Conservation (phyloP, 2,888 invertebrate genomes). For the Ophion ellenae region DNA sequence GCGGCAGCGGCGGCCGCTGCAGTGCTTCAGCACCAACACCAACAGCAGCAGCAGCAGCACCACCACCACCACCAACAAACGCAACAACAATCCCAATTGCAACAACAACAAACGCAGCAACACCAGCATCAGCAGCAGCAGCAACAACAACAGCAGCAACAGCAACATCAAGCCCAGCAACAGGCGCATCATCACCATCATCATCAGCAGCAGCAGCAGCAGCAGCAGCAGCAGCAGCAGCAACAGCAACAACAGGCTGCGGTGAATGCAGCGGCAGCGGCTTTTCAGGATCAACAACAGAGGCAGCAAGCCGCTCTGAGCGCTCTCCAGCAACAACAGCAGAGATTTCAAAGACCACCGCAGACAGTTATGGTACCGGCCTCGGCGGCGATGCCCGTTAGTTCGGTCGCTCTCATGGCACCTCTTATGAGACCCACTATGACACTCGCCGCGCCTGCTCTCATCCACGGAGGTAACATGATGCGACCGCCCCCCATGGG, state of each 20-base stretch:
- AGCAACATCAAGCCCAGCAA: constrained; percentile 77
- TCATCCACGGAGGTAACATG: constrained; percentile 86
- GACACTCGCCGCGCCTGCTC: constrained; percentile 85
- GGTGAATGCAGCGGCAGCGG: constrained; percentile 83
- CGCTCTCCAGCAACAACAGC: constrained; percentile 83
- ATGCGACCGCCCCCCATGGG: constrained; percentile 88
- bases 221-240: constrained; percentile 78
- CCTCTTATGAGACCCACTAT: constrained; percentile 85
- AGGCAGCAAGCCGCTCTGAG: constrained; percentile 83
- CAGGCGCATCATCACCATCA: constrained; percentile 76
- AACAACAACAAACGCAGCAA: constrained; percentile 75
- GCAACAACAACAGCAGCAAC: constrained; percentile 79
- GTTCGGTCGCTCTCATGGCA: constrained; percentile 85
- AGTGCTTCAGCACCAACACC: constrained; percentile 77
- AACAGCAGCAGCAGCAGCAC: constrained; percentile 74
- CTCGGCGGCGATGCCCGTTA: constrained; percentile 84
- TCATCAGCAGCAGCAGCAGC: constrained; percentile 77
- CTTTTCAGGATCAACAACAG: constrained; percentile 82
- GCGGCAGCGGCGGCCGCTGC: constrained; percentile 73
- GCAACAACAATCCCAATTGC: constrained; percentile 73
- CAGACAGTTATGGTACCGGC: constrained; percentile 84
- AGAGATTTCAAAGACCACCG: constrained; percentile 84
- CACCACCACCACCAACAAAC: constrained; percentile 67
- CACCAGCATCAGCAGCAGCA: constrained; percentile 77
- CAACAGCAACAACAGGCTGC: constrained; percentile 80